Conservation (phyloP, 64 coral and sea anemone genomes). For the Orbicella faveolata region DNA sequence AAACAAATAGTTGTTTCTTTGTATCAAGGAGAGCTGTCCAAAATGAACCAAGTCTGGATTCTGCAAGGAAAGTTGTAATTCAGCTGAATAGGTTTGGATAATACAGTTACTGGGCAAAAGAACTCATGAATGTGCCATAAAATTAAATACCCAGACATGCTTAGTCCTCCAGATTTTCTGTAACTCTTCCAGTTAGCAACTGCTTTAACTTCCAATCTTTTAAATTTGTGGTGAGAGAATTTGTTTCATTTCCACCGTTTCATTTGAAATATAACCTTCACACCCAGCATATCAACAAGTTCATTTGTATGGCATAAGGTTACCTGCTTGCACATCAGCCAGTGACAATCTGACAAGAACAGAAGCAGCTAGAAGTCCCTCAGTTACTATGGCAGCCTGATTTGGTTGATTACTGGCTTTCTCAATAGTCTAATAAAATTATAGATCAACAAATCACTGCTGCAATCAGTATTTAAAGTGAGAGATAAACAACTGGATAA, state of each 20-base stretch:
- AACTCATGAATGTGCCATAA: too few species aligned
- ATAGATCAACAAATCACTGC: not conserved
- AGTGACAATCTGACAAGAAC: constrained; percentile 68
- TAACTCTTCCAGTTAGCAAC: too few species aligned
- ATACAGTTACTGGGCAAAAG: not conserved
- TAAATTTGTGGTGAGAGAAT: too few species aligned
- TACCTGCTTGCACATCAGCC: constrained; percentile 81
- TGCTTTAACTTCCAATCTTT: too few species aligned
- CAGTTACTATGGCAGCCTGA: constrained; percentile 66
- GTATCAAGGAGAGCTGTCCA: constrained; percentile 81
- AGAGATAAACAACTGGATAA: not conserved
- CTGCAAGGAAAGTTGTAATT: constrained; percentile 27
- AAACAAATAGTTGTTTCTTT: constrained; percentile 93
- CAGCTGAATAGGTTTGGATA: too few species aligned
- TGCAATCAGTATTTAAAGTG: not conserved
- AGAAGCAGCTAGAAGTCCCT: constrained; percentile 69
- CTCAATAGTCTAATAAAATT: constrained; percentile 64
- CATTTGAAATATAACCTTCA: too few species aligned
- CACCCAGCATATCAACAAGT: not conserved
- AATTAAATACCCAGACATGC: too few species aligned
- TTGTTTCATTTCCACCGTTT: too few species aligned
- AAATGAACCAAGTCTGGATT: constrained; percentile 87
- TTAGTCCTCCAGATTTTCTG: too few species aligned
- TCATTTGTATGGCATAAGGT: not conserved
- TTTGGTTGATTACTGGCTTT: constrained; percentile 65